Evolutionary conservation across 1,140 invertebrate genomes (phyloP), one percentile per base, ranked within the genome.

Genomic region (Babylonia areolata): DNA sequence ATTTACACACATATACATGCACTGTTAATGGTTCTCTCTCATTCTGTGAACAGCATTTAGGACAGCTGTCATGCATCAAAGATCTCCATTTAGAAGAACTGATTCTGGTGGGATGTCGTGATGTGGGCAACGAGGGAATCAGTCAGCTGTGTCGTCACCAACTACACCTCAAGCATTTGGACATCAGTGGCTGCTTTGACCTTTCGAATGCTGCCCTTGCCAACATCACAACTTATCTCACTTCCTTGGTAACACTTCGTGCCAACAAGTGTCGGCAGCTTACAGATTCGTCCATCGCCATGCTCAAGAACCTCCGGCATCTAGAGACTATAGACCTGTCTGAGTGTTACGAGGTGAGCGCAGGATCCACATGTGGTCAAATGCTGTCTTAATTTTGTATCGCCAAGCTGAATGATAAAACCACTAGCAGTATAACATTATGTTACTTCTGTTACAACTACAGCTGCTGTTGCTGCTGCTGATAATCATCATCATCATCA

Each of bases 271-370:
- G 92, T 93, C 91, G 94, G 85, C 95, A 95, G 51, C 93, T 97
- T 0, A 96, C 96, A 2, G 95, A 97, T 91, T 88, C 92, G 35
- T 96, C 96, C 3, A 93, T 96, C 15, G 88, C 91, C 17, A 93
- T 95, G 87, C 91, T 97, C 54, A 87, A 93, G 51, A 95, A 95
- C 51, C 89, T 97, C 11, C 94, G 93, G 77, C 94, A 95, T 39
- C 91, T 97, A 5, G 95, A 95, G 87, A 90, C 93, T 23, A 88
- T 97, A 35, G 96, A 97, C 90, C 95, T 97, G 28, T 96, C 96
- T 0, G 95, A 96, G 87, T 96, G 96, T 91, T 95, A 96, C 91
- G 93, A 95, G 81, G 93, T 97, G n/a, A 96, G 71, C 40, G 58
- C 20, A 28, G 20, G 42, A 46, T 46, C 15, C 42, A 46, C n/a